Percentiles rank a stretch among this genome's conserved stretches.
Conservation (phyloP, 2,888 invertebrate species). For the Troilus luridus region DNA sequence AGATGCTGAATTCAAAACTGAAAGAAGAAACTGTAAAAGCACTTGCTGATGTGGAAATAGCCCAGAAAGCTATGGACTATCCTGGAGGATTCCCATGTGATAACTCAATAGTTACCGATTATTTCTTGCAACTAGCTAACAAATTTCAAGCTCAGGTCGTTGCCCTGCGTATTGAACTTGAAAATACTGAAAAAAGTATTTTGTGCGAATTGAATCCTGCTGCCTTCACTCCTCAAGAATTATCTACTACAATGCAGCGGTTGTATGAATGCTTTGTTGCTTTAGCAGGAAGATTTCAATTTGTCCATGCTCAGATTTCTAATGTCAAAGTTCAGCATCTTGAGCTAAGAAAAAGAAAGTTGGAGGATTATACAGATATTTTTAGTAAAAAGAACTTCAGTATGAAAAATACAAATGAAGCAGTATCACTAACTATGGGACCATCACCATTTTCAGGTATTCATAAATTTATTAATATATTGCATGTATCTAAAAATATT, state of each 20-base stretch:
- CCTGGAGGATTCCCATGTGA: slow-evolving; percentile 83
- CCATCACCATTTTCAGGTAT: slow-evolving; percentile 56
- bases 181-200: slow-evolving; percentile 81
- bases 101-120: slow-evolving; percentile 80
- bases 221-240: slow-evolving; percentile 80
- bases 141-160: slow-evolving; percentile 80
- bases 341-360: slow-evolving; percentile 56
- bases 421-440: slow-evolving; percentile 27
- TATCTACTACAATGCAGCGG: slow-evolving; percentile 83
- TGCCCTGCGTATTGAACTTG: slow-evolving; percentile 73
- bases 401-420: slow-evolving; percentile 4
- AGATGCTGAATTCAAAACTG: slow-evolving; percentile 75
- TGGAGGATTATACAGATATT: slow-evolving; percentile 57
- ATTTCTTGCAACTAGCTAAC: slow-evolving; percentile 79
- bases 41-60: slow-evolving; percentile 82
- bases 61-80: slow-evolving; percentile 83
- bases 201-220: slow-evolving; percentile 77
- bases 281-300: slow-evolving; percentile 88
- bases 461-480: neutral
- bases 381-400: slow-evolving; percentile 53
- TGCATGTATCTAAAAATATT: too few species aligned
- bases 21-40: slow-evolving; percentile 77
- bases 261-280: slow-evolving; percentile 90
- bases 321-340: slow-evolving; percentile 61
- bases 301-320: slow-evolving; percentile 74